Base-by-base conservation (phyloP, 2,797 vertebrate genomes). In the Myoxocephalus aenaeus region DNA sequence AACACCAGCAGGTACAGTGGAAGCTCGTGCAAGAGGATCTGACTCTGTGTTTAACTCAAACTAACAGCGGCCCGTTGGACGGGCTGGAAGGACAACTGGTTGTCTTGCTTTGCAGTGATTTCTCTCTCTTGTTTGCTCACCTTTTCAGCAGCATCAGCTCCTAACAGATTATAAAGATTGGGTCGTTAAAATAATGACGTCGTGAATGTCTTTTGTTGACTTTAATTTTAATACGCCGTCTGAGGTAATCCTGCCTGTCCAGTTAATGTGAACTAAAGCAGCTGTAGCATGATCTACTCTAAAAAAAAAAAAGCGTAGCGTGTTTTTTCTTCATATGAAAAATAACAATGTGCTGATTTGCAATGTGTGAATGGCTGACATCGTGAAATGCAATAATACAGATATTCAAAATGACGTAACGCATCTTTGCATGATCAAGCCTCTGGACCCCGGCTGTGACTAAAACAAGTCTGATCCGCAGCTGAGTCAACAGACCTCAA, bases 1-100 rank as follows among this genome's bases (percentile, higher is more conserved):
- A 62, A 95, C 96, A 44, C 89, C 95, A 79, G 94, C 96, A 98
- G 97, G 97, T 98, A 97, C 86, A 83, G 93, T 85, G 90, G 89
- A 89, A 78, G 65, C 78, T 89, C 83, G 83, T 61, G 9, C 38
- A 15, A 58, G 70, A 79, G 40, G 64, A 54, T 61, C 48, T 32
- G 32, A 32, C 61, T 70, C 50, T 70, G 36, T 53, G 1, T 81
- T 73, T 83, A 81, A 81, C 82, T 65, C 1, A 63, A 48, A 88
- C 86, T 90, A 92, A 90, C 84, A 61, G 17, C 80, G 34, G 71
- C 22, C 65, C 80, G 70, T 65, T 40, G 57, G 73, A 67, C 38
- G 63, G 63, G 20, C 70, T 57, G 44, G 80, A 76, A 56, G 17
- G 56, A 81, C 42, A 22, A 22, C 44, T 70, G 70, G 48, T 75